A percentile compares a stretch with the other conserved stretches of the same genome.
These are phyloP conservation scores for Halichoerus grypus DNA, from an alignment of 2,113 vertebrate species.

Conservation along the genomic window DNA sequence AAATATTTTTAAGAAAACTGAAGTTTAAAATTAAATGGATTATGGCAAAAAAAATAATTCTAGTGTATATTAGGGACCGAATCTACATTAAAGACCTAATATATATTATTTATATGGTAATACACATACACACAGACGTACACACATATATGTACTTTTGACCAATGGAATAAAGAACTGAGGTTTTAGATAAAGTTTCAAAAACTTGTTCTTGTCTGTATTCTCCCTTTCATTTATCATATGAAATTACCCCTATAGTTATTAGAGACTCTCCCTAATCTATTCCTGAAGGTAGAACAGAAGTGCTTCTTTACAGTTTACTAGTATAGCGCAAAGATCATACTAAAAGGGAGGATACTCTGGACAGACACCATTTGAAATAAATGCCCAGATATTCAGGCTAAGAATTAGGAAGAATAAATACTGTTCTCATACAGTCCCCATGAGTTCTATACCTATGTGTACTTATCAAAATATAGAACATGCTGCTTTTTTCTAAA, in stretches of 20 bases:
- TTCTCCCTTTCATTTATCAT: background rate
- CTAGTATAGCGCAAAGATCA: too few species aligned
- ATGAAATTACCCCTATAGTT: background rate
- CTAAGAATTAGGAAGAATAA: background rate
- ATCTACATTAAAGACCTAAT: background rate
- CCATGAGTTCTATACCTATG: background rate
- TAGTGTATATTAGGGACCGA: background rate
- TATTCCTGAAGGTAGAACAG: background rate
- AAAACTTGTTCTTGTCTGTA: background rate
- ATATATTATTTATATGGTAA: background rate
- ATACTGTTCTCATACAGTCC: background rate
- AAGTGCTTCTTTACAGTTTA: background rate
- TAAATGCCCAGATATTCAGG: background rate
- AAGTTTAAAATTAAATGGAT: background rate
- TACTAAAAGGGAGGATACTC: background rate
- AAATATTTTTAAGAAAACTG: conserved; percentile 34
- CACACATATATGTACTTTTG: background rate
- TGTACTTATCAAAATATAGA: background rate
- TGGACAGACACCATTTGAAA: background rate
- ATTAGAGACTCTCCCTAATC: background rate
- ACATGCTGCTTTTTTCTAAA: background rate
- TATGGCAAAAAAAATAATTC: background rate
- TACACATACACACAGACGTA: background rate
- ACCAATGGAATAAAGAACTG: background rate
- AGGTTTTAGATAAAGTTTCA: conserved; percentile 1